Evolutionary conservation across 2,888 invertebrate species (phyloP), one percentile per base, ranked within the genome.

Genomic region (Seira sanloemensis): DNA sequence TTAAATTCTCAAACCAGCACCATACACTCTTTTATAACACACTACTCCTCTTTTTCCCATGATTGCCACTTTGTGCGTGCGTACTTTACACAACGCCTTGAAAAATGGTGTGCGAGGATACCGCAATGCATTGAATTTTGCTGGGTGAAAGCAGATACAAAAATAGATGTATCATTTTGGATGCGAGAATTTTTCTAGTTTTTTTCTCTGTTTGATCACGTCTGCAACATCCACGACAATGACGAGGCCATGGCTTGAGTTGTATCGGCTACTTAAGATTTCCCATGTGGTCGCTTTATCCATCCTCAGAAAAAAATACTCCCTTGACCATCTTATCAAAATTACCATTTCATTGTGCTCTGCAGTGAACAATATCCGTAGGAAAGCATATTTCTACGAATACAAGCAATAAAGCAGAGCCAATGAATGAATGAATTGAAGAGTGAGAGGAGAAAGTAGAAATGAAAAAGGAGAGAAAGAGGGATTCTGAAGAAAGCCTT

Each of bases 281-380:
- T 81, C 81, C 81, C 81, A 76, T 71, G 81, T 71, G 81, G 76
- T 81, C 62, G 69, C 81, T 76, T 81, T 76, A 76, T 76, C 65
- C 76, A 19, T 76, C 46, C 67, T 25, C 62, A 1, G 4, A 21
- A 21, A 62, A 62, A 62, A 62, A 62, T 23, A 21, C 19, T 62
- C 2, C 12, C 62, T 62, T 62, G 21, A n/a, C 62, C 21, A 62
- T 62, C 58, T 58, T 18, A 58, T 58, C 58, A 58, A 58, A 58
- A 58, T 58, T 58, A 58, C 58, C 58, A 58, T 58, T 58, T 58
- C 18, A 58, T 58, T 58, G 58, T 58, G n/a, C 5, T 58, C 37
- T 16, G 18, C 7, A 62, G 62, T 23, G 12, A 9, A 62, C 62
- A 21, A 21, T 21, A 62, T 62, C 62, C 16, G 50, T 7, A 62